These are phyloP conservation scores for Rhamphomyia laevipes DNA, from an alignment of 2,888 invertebrate species.

Conservation along the genomic window DNA sequence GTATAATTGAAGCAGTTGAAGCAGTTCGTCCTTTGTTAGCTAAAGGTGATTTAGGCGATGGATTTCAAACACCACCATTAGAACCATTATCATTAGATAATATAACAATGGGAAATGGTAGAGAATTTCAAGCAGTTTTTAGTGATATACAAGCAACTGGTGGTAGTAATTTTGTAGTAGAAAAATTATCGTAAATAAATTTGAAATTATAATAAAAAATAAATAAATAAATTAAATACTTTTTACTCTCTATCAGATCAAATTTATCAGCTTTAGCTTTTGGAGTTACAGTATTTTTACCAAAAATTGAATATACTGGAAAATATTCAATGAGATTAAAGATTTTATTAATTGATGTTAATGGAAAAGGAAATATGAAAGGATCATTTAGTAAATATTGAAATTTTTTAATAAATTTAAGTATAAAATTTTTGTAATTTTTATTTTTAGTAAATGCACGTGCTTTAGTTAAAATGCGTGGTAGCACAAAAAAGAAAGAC, in stretches of 20 bases:
- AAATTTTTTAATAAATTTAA: not conserved
- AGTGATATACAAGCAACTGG: conserved; percentile 30
- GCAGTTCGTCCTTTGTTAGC: conserved; percentile 28
- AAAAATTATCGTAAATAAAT: conserved; percentile 27
- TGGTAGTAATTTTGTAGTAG: conserved; percentile 36
- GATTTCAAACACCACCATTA: conserved; percentile 30
- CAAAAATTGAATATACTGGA: conserved; percentile 32
- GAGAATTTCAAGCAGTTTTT: conserved; percentile 33
- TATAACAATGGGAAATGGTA: conserved; percentile 30
- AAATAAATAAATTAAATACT: not conserved
- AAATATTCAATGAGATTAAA: conserved; percentile 32
- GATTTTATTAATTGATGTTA: conserved; percentile 31
- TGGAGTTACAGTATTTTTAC: conserved; percentile 31
- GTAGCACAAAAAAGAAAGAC: conserved; percentile 23
- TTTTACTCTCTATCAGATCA: conserved; percentile 20
- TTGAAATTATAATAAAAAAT: not conserved
- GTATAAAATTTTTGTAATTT: not conserved
- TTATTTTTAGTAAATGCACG: conserved; percentile 28
- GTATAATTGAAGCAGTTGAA: conserved; percentile 32
- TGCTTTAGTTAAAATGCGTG: conserved; percentile 32
- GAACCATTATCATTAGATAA: conserved; percentile 32
- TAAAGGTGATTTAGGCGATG: conserved; percentile 34
- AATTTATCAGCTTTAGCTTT: conserved; percentile 30
- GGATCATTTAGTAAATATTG: conserved; percentile 27
- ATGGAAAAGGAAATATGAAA: conserved; percentile 33